These are phyloP conservation scores for Eubasilissa regina DNA, from an alignment of 1,140 invertebrate species.

Conservation along the genomic window DNA sequence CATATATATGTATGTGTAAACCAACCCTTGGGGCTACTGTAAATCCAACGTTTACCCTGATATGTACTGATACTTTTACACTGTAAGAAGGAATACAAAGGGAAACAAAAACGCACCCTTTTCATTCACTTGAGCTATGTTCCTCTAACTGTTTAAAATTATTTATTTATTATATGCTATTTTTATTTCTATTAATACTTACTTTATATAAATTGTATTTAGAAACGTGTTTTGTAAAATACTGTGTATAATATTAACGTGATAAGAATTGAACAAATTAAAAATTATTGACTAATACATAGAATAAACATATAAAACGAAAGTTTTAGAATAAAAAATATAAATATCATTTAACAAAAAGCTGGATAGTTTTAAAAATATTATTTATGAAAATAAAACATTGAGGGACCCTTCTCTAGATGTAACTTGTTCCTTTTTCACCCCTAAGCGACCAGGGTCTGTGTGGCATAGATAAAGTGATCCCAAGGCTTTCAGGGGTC, in stretches of 20 bases:
- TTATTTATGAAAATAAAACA: neutral
- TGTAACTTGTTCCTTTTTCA: conserved; percentile 46
- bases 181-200: too few relatives aligned
- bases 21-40: conserved; percentile 5
- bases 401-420: conserved; percentile 3
- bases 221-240: too few relatives aligned
- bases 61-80: conserved; percentile 29
- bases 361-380: too few relatives aligned
- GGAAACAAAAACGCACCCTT: conserved; percentile 34
- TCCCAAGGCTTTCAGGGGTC: conserved; percentile 46
- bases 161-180: too few relatives aligned
- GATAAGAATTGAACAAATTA: too few relatives aligned
- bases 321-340: too few relatives aligned
- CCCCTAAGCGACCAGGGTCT: conserved; percentile 39
- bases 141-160: conserved; percentile 2
- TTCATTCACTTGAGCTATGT: neutral
- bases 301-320: too few relatives aligned
- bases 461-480: conserved; percentile 53
- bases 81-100: conserved; percentile 7
- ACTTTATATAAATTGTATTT: too few relatives aligned
- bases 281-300: too few relatives aligned
- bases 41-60: conserved; percentile 25
- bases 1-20: conserved; percentile 13
- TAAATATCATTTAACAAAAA: too few relatives aligned
- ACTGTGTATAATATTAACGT: too few relatives aligned